Base-by-base conservation (phyloP, 2,113 vertebrate species). In the Psilopogon haemacephalus region DNA sequence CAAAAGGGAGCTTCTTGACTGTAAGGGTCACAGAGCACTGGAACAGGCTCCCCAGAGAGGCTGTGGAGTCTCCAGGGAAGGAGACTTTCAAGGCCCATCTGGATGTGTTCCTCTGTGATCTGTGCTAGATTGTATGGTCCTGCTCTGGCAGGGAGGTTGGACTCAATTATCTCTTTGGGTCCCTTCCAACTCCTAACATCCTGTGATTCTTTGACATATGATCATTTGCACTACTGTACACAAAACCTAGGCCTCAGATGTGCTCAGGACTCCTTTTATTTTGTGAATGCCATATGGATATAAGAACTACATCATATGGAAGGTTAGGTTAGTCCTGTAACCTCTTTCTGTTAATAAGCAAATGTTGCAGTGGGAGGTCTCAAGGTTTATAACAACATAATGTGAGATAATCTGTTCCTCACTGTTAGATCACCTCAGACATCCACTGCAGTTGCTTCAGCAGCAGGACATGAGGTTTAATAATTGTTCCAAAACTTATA, bases 211-310 rank as follows among this genome's bases (percentile, higher is more conserved):
- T n/a, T n/a, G n/a, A n/a, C n/a, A n/a, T n/a, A n/a, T 37, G 11
- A 12, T 33, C 1, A 1, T 50, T 79, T 92, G 28, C 42, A 42
- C 20, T 56, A 6, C 5, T 6, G 1, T 14, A 18, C 33, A 9
- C 6, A 42, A 23, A 68, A 50, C 33, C 24, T 14, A 38, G 35
- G 9, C 18, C 89, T 91, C n/a, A 69, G 20, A n/a, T 69, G 9
- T 58, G 24, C 40, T 60, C 55, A 73, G 37, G 62, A 3, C 7
- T 11, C 15, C 17, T 42, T 72, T 50, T n/a, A 37, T 48, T 50
- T 17, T 52, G 2, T 11, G 11, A 17, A 10, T n/a, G 15, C 2
- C 0, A 32, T 58, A 15, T 9, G 11, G 12, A 17, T 44, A 14
- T 9, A 83, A 65, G 40, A 86, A 38, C 28, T 32, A 13, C 5